Percentiles rank a stretch among this genome's conserved stretches.
Evolutionary conservation across 2,113 vertebrate species (phyloP).

Genomic region (Neogale vison): DNA sequence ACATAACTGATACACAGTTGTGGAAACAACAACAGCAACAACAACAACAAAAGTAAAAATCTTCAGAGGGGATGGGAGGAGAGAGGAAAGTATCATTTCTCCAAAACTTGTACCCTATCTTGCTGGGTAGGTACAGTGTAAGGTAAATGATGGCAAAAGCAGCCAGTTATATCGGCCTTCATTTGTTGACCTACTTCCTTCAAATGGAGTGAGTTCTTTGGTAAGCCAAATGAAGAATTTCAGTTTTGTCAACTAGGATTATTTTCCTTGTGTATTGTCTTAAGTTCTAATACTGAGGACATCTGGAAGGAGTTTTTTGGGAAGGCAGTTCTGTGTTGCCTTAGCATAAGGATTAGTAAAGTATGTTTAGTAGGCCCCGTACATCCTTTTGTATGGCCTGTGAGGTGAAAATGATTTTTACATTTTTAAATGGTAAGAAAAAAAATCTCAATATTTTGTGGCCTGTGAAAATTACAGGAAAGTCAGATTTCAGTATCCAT

Average conservation of each 20-base stretch:
- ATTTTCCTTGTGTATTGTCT: background rate
- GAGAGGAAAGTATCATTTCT: background rate
- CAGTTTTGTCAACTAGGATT: background rate
- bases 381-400: background rate
- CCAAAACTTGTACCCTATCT: background rate
- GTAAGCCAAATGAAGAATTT: conserved; percentile 38
- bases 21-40: background rate
- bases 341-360: background rate
- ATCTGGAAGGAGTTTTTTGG: background rate
- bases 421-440: conserved; percentile 10
- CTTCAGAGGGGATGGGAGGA: background rate
- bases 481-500: conserved; percentile 9
- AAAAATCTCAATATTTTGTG: conserved; percentile 12
- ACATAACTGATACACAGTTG: background rate
- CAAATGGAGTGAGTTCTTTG: background rate
- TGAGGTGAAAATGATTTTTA: background rate
- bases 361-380: background rate
- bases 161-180: background rate
- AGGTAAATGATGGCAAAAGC: background rate
- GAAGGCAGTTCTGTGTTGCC: background rate
- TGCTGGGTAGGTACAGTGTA: background rate
- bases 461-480: background rate
- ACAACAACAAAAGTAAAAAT: background rate
- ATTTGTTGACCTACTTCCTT: conserved; percentile 1
- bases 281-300: background rate